Percentiles rank a stretch among this genome's conserved stretches.
Evolutionary conservation across 2,113 vertebrate genomes (phyloP).

Genomic region (Chinchilla lanigera): DNA sequence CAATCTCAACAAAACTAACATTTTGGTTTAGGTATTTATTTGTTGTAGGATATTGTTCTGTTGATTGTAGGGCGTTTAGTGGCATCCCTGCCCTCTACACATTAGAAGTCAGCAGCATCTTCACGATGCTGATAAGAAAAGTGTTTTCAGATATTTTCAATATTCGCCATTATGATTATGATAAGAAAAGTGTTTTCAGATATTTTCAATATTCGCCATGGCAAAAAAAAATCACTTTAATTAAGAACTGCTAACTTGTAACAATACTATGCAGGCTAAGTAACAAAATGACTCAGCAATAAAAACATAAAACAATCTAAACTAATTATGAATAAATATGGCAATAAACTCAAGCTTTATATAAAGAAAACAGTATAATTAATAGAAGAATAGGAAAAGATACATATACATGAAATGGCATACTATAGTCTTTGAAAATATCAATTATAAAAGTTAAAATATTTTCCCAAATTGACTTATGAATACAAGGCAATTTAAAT

Average conservation of each 20-base stretch:
- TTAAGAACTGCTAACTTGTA: background rate
- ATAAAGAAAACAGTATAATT: background rate
- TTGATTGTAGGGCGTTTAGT: background rate
- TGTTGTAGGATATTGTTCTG: background rate
- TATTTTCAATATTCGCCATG: background rate
- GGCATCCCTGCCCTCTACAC: background rate
- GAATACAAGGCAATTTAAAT: background rate
- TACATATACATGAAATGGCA: background rate
- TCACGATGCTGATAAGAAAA: background rate
- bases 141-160: background rate
- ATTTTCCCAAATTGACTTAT: background rate
- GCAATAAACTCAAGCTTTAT: background rate
- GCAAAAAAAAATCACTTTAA: background rate
- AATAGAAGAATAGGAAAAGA: background rate
- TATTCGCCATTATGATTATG: background rate
- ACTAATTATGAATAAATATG: background rate
- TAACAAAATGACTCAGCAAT: background rate
- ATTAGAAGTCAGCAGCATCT: background rate
- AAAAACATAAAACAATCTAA: background rate
- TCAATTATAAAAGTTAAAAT: background rate
- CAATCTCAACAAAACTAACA: background rate
- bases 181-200: background rate
- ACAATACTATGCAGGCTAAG: background rate
- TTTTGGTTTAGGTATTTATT: background rate
- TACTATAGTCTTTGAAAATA: background rate